Evolutionary conservation across 1,140 invertebrate genomes (phyloP), one percentile per base, ranked within the genome.

Genomic region (Sminthurides bifidus): DNA sequence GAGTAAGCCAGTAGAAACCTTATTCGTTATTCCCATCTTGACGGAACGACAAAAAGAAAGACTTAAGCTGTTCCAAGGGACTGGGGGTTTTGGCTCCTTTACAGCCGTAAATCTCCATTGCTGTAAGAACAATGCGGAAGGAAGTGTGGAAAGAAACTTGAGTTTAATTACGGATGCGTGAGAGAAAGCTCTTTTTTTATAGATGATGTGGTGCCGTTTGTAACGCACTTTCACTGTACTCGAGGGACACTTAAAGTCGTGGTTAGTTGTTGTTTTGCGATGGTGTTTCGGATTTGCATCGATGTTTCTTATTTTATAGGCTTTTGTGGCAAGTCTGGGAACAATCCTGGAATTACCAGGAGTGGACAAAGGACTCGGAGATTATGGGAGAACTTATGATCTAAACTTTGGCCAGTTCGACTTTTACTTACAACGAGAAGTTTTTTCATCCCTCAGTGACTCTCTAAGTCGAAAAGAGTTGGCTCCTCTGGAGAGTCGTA

Each of bases 301-400:
- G 37, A 54, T 17, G 29, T 44, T 54, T 23, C 23, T 35, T 19
- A 44, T 50, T 43, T 72, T 72, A 31, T 68, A 85, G 83, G 82
- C 84, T 12, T 68, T 84, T 33, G 84, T 82, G 30, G 80, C 82
- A 2, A 84, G 82, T 66, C 77, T 85, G 43, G 82, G 81, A 19
- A 82, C 78, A 10, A 68, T 81, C 30, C 71, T 84, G 43, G 81
- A 83, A 69, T 71, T 84, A 37, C 81, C 84, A 65, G 81, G 81
- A 3, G 80, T 85, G 26, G 84, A 86, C 69, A 81, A 81, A 67
- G 82, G 83, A 1, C 69, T 87, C 56, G 83, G 86, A 61, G 81
- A 85, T 70, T 84, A 76, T 68, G 73, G 78, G 50, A 82, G 81
- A 37, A 79, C 81, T 0, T 69, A 75, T 54, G 76, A 73, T 50